Percentiles rank a stretch among this genome's conserved stretches.
Conservation (phyloP, 1,140 invertebrate species). For the Eupeodes corollae region DNA sequence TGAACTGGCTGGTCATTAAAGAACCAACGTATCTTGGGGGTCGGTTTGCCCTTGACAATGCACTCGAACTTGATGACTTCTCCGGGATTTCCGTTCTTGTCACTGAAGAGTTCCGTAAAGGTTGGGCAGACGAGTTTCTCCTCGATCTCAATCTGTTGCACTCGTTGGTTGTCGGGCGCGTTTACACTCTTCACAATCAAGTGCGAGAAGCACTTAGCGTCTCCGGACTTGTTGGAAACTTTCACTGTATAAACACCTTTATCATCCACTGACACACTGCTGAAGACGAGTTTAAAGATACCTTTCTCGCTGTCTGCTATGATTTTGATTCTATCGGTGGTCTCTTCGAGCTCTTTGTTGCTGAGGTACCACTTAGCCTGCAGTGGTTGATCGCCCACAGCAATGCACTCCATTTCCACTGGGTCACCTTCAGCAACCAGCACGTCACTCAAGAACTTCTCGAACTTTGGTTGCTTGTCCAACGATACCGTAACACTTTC, state of each 20-base stretch:
- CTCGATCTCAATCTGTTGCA: slow-evolving; percentile 40
- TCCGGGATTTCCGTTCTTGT: slow-evolving; percentile 75
- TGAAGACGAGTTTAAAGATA: slow-evolving; percentile 46
- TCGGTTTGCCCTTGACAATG: slow-evolving; percentile 63
- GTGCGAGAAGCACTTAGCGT: slow-evolving; percentile 69
- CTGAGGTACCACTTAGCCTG: slow-evolving; percentile 64
- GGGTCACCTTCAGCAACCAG: slow-evolving; percentile 55
- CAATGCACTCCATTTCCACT: slow-evolving; percentile 58
- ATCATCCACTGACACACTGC: slow-evolving; percentile 46
- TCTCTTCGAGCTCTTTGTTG: slow-evolving; percentile 45
- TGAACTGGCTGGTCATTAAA: slow-evolving; percentile 59
- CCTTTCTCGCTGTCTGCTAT: slow-evolving; percentile 41
- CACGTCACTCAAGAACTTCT: slow-evolving; percentile 55
- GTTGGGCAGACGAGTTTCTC: slow-evolving; percentile 47
- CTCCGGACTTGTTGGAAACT: slow-evolving; percentile 58
- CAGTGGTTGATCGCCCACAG: slow-evolving; percentile 59
- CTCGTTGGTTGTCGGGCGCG: slow-evolving; percentile 21
- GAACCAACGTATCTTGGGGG: slow-evolving; percentile 71
- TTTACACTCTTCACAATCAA: slow-evolving; percentile 55
- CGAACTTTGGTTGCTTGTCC: slow-evolving; percentile 52
- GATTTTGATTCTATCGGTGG: slow-evolving; percentile 40
- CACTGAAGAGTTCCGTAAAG: slow-evolving; percentile 54
- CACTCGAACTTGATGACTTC: slow-evolving; percentile 74
- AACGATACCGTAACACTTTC: slow-evolving; percentile 31
- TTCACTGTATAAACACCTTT: slow-evolving; percentile 67